Base-by-base conservation (phyloP, 2,113 vertebrate genomes). In the Chaetodon trifascialis region DNA sequence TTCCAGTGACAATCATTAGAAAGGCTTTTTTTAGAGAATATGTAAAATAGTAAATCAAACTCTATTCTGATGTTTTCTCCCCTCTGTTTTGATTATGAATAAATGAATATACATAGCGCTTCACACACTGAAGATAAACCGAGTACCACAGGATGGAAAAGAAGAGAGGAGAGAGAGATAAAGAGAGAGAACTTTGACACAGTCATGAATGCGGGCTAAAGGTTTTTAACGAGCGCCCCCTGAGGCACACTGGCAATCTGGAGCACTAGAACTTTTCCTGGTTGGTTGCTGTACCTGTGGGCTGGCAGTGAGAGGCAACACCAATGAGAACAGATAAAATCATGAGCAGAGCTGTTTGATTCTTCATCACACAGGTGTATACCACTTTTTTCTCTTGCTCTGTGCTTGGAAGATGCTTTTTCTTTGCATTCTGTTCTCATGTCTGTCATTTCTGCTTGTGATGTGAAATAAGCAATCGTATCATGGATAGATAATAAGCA, bases 221-320 rank as follows among this genome's bases (percentile, higher is more conserved):
- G 80, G 60, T 71, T 82, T 80, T 70, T 54, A 77, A 77, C 79
- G 40, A 67, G 49, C n/a, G 81, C 4, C 14, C 59, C 65, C 49
- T 51, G 60, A 52, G 71, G 82, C 65, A 7, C n/a, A 54, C 76
- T 36, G 25, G 25, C 73, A 76, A 62, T 82, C 52, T 85, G 38
- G 49, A 80, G 73, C 15, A 59, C 76, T 79, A 62, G 11, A 67
- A 85, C 34, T 59, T 68, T 36, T 85, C 70, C 82, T 68, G 52
- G 73, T 67, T 76, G 67, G 52, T 40, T 64, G 55, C 71, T 77
- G 78, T 46, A 80, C 76, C 67, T 83, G 76, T 56, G 52, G 49
- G 80, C 74, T 71, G 51, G 55, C 47, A 79, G 71, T 14, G 46
- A 87, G 49, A 51, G 10, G 16, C 25, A 83, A 67, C 70, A 73